Conservation (phyloP, 1,140 invertebrate genomes). For the Propsilocerus akamusi region DNA sequence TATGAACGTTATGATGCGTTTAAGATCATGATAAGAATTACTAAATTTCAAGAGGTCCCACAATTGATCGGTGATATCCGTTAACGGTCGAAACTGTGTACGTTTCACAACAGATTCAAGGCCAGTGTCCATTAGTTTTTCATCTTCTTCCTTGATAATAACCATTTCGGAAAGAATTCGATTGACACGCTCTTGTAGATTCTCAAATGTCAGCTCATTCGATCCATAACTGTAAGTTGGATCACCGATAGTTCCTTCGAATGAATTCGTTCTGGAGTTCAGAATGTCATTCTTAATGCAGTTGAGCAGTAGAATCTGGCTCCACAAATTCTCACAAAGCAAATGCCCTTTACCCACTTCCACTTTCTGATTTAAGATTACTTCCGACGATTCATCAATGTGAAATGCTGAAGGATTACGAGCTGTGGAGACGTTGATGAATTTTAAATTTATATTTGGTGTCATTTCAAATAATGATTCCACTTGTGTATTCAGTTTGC, state of each 20-base stretch:
- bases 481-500: slow-evolving; percentile 12
- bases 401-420: slow-evolving; percentile 11
- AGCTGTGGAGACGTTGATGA: slow-evolving; percentile 11
- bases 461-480: slow-evolving; percentile 18
- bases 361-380: slow-evolving; percentile 15
- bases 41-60: slow-evolving; percentile 20
- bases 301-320: slow-evolving; percentile 15
- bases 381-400: slow-evolving; percentile 14
- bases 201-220: slow-evolving; percentile 17
- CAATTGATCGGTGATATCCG: slow-evolving; percentile 20
- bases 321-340: slow-evolving; percentile 17
- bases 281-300: slow-evolving; percentile 21
- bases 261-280: slow-evolving; percentile 4
- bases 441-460: slow-evolving; percentile 13
- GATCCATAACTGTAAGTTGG: slow-evolving; percentile 7
- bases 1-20: slow-evolving; percentile 16
- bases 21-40: slow-evolving; percentile 17
- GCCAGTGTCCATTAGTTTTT: slow-evolving; percentile 7
- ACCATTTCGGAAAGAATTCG: slow-evolving; percentile 18
- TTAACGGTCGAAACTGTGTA: slow-evolving; percentile 11
- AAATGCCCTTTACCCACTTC: slow-evolving; percentile 12
- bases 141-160: slow-evolving; percentile 10
- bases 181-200: slow-evolving; percentile 16
- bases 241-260: slow-evolving; percentile 4
- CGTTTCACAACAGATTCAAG: slow-evolving; percentile 17